Conservation (phyloP, 2,888 invertebrate genomes). For the Pseudococcus viburni region DNA sequence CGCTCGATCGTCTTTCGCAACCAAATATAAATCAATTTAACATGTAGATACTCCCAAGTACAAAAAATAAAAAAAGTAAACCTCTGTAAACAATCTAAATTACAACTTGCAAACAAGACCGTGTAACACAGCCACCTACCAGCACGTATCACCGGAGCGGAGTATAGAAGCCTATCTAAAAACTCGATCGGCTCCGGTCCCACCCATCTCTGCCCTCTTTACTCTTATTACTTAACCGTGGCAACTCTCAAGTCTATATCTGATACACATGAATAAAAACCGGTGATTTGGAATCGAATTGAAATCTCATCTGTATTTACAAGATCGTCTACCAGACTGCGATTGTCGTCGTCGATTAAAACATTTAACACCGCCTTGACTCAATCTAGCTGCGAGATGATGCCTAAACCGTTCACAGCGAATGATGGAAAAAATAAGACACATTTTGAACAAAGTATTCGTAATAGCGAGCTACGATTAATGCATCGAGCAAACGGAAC, state of each 20-base stretch:
- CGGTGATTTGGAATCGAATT: background rate
- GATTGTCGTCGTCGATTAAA: slow-evolving; percentile 17
- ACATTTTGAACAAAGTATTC: background rate
- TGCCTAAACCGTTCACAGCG: background rate
- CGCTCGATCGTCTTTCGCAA: background rate
- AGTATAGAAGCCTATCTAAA: background rate
- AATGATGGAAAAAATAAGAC: background rate
- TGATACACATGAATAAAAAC: background rate
- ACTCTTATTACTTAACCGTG: background rate
- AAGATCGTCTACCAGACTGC: background rate
- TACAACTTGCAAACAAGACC: slow-evolving; percentile 5
- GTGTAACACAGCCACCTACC: slow-evolving; percentile 22
- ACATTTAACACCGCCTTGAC: background rate
- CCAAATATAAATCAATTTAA: background rate
- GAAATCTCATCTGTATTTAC: background rate
- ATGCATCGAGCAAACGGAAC: slow-evolving; percentile 43
- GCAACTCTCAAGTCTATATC: background rate
- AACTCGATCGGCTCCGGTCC: slow-evolving; percentile 4
- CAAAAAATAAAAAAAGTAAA: background rate
- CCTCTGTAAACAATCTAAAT: slow-evolving; percentile 31
- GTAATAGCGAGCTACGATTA: slow-evolving; percentile 7
- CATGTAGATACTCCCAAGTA: background rate
- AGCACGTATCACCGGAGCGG: background rate
- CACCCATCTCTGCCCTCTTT: slow-evolving; percentile 22
- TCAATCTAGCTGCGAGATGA: background rate